phyloP scores from a whole-genome alignment of 1,140 invertebrate species.

The Thaumetopoea pityocampa region DNA sequence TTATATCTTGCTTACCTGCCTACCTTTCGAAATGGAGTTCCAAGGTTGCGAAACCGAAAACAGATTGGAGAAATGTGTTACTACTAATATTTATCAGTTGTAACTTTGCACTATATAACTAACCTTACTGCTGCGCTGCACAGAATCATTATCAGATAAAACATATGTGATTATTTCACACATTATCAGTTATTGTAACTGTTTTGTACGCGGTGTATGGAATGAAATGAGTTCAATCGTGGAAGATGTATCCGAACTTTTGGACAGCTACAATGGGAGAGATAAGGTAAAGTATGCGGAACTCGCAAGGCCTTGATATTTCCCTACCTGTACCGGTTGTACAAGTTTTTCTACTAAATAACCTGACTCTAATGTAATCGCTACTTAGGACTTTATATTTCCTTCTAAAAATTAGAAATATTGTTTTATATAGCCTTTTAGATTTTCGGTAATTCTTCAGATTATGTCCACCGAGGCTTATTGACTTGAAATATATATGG shows the following conservation, averaged over 20 bases:
- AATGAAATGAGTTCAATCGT: slow-evolving; percentile 50
- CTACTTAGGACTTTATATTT: not conserved
- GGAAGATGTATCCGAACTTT: slow-evolving; percentile 65
- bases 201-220: slow-evolving; percentile 5
- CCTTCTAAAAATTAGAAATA: no score
- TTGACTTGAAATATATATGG: no score
- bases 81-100: slow-evolving; percentile 48
- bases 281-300: slow-evolving; percentile 69
- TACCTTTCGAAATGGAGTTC: slow-evolving; percentile 40
- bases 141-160: no score
- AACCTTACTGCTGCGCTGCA: no score
- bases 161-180: no score
- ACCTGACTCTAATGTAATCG: not conserved
- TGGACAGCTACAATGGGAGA: slow-evolving; percentile 66
- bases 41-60: slow-evolving; percentile 46
- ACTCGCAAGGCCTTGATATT: slow-evolving; percentile 39
- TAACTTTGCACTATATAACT: slow-evolving; percentile 35
- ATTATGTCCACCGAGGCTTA: no score
- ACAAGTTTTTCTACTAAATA: slow-evolving; percentile 31
- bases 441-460: no score
- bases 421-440: no score
- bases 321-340: slow-evolving; percentile 17
- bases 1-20: slow-evolving; percentile 27
- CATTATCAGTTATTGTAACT: slow-evolving; percentile 31
- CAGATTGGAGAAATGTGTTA: slow-evolving; percentile 57